Base-by-base conservation (phyloP, 2,888 invertebrate genomes). In the Eudemis profundana region DNA sequence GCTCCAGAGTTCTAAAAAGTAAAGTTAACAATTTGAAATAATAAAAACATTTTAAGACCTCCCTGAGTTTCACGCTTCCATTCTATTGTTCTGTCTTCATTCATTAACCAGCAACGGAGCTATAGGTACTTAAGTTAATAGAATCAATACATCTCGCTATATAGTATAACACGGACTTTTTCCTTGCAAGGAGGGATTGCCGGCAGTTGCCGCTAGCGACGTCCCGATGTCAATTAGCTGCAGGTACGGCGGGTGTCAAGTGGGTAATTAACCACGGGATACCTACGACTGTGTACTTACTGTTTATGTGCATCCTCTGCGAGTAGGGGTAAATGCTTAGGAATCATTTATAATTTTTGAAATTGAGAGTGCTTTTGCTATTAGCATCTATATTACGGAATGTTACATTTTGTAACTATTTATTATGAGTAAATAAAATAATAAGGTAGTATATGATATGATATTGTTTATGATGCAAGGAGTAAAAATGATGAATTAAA, bases 211-310 rank as follows among this genome's bases (percentile, higher is more conserved):
- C 42, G 54, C n/a, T 54, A 54, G 38, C 40, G 54, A 40, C 49
- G 56, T 68, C 67, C 65, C 61, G 61, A 50, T 68, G 70, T 70
- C 70, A 68, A 71, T 71, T 71, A 71, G 67, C 64, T 68, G 66
- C 56, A 56, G 36, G 60, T 66, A 63, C 68, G 57, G 63, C 50
- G 46, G 62, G 66, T 67, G 69, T 67, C 69, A 67, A 63, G 69
- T 67, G 61, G 44, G 51, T 66, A 68, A 66, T 68, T 68, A 66
- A 66, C 66, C 38, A 10, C 36, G 19, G 29, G 36, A 61, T 54
- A 33, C 40, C 46, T 38, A 29, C 38, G n/a, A n/a, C n/a, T n/a
- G n/a, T n/a, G 10, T 17, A 21, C 54, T 42, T 33, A 33, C 56
- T 54, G 56, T 19, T 27, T 15, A 23, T 44, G 15, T 56, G 42